A percentile compares a stretch with the other conserved stretches of the same genome.
Conservation (phyloP, 2,113 vertebrate species). For the Origma solitaria region DNA sequence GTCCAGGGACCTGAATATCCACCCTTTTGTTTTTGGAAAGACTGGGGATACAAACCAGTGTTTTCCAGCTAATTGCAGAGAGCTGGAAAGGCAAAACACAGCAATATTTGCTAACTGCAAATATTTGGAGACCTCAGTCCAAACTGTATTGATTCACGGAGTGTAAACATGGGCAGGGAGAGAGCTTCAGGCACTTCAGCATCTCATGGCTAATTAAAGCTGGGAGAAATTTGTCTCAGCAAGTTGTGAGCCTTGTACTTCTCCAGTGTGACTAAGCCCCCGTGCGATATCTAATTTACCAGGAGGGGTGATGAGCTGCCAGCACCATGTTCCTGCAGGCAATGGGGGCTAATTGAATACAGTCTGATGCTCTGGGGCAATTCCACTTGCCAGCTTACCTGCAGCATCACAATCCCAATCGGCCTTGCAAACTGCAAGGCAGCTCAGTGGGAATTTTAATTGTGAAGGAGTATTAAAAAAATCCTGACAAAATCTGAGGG, state of each 20-base stretch:
- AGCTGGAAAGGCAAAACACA: neutral
- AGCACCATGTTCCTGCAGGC: neutral
- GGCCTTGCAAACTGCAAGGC: neutral
- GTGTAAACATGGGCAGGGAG: neutral
- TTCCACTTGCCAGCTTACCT: neutral
- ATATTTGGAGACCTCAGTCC: conserved; percentile 15
- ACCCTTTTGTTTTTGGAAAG: neutral
- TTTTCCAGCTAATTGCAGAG: neutral
- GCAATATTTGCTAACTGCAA: conserved; percentile 14
- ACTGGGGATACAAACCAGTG: neutral
- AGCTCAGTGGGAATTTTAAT: neutral
- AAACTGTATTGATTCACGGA: neutral
- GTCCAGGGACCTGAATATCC: neutral
- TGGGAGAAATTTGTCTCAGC: conserved; percentile 36
- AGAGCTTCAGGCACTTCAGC: neutral
- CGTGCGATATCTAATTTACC: neutral
- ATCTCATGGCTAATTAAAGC: conserved; percentile 17
- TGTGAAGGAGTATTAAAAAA: neutral
- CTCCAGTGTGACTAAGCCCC: neutral
- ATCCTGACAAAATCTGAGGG: neutral
- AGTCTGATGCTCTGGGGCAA: neutral
- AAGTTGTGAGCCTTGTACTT: conserved; percentile 24
- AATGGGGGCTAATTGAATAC: neutral
- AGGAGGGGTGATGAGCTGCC: conserved; percentile 19
- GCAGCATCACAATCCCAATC: neutral